Evolutionary conservation across 2,888 invertebrate genomes (phyloP).

Genomic region (Tipula confusa): DNA sequence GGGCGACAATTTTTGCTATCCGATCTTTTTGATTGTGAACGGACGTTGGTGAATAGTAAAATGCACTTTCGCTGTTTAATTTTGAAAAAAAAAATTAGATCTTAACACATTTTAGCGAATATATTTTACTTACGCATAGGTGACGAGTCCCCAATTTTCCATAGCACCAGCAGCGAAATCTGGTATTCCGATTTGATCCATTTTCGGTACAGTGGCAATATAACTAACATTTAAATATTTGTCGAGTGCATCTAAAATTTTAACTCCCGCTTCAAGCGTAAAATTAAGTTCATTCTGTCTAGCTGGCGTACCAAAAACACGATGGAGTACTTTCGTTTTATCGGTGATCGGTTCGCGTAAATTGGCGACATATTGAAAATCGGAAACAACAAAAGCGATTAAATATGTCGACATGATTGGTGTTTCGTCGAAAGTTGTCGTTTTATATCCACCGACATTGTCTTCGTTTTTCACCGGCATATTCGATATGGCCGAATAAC

Average conservation of each 20-base stretch:
- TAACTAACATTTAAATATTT: slow-evolving; percentile 69
- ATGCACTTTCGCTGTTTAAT: background rate
- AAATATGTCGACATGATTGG: slow-evolving; percentile 72
- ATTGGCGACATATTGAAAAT: slow-evolving; percentile 46
- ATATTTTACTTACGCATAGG: slow-evolving; percentile 43
- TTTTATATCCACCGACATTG: slow-evolving; percentile 32
- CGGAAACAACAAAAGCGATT: slow-evolving; percentile 70
- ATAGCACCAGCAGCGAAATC: slow-evolving; percentile 82
- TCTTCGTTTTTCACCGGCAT: slow-evolving; percentile 49
- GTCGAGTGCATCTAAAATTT: slow-evolving; percentile 63
- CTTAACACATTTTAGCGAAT: background rate
- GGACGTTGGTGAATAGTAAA: background rate
- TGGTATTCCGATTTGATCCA: slow-evolving; percentile 84
- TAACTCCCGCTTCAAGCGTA: slow-evolving; percentile 67
- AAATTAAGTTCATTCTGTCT: slow-evolving; percentile 55
- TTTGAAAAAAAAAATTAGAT: background rate
- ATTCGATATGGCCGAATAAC: slow-evolving; percentile 44
- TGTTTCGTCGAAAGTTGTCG: slow-evolving; percentile 49
- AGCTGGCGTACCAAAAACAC: slow-evolving; percentile 43
- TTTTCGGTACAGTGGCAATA: slow-evolving; percentile 61
- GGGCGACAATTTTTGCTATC: slow-evolving; percentile 41
- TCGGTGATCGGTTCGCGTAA: slow-evolving; percentile 33
- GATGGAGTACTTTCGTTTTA: slow-evolving; percentile 37
- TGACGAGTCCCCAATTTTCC: slow-evolving; percentile 92
- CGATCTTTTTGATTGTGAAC: background rate